A percentile compares a stretch with the other conserved stretches of the same genome.
Evolutionary conservation across 1,140 invertebrate species (phyloP).

Genomic region (Orchesella cincta): DNA sequence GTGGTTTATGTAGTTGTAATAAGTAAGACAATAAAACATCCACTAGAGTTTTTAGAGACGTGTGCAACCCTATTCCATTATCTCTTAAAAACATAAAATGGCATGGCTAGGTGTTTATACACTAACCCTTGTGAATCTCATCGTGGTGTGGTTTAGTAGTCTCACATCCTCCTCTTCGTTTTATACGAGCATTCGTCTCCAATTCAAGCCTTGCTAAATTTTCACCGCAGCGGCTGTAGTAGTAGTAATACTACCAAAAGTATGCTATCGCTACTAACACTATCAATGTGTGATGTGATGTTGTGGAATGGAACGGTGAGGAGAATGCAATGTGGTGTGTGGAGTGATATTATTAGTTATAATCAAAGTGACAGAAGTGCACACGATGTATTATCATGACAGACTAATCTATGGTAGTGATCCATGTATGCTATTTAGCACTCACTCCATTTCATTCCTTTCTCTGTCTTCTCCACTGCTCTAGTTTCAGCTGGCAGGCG

Average conservation of each 20-base stretch:
- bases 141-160: too few species aligned
- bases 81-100: not conserved
- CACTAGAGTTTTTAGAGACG: too few species aligned
- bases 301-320: not conserved
- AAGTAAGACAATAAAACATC: too few species aligned
- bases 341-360: conserved; percentile 1
- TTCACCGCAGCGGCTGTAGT: too few species aligned
- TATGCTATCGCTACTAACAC: not conserved
- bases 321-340: not conserved
- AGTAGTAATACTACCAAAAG: too few species aligned
- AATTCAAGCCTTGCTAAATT: too few species aligned
- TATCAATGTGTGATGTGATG: not conserved
- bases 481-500: not conserved
- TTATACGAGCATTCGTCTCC: not conserved
- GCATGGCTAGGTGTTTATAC: not conserved
- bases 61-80: not conserved
- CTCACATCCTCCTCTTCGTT: not conserved
- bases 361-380: conserved; percentile 17
- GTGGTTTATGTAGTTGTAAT: too few species aligned
- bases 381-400: conserved; percentile 6
- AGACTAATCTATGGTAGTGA: conserved; percentile 1
- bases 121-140: too few species aligned
- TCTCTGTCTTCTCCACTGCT: not conserved
- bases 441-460: not conserved
- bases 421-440: not conserved